Percentiles rank a stretch among this genome's conserved stretches.
These are phyloP conservation scores for Orycteropus afer DNA, from an alignment of 2,113 vertebrate species.

Conservation along the genomic window DNA sequence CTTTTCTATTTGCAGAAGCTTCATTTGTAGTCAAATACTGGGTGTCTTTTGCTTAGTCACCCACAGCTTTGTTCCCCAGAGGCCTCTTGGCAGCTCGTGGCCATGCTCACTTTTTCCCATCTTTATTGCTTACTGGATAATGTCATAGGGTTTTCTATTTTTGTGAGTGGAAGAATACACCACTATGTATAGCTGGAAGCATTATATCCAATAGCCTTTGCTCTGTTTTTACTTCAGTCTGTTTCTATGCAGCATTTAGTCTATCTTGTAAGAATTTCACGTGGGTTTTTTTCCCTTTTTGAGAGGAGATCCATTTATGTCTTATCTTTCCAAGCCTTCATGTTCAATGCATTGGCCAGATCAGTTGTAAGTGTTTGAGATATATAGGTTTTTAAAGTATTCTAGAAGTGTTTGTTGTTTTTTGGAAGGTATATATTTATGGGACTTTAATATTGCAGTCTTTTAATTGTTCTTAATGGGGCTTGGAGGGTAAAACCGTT, in stretches of 20 bases:
- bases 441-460: not conserved
- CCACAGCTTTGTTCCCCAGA: not conserved
- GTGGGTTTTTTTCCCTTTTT: not conserved
- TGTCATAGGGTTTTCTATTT: not conserved
- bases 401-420: not conserved
- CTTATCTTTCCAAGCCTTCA: not conserved
- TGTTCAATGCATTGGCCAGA: slow-evolving; percentile 27
- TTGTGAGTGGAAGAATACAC: not conserved
- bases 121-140: slow-evolving; percentile 19
- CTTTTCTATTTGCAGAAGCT: slow-evolving; percentile 29
- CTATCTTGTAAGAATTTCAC: not conserved
- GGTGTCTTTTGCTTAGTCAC: slow-evolving; percentile 46
- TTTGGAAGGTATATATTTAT: not conserved
- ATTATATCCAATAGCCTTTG: not conserved
- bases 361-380: not conserved
- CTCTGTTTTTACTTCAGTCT: not conserved
- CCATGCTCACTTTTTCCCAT: slow-evolving; percentile 25
- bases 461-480: slow-evolving; percentile 20
- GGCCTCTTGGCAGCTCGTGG: not conserved
- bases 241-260: not conserved
- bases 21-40: slow-evolving; percentile 14
- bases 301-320: not conserved
- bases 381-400: slow-evolving; percentile 29
- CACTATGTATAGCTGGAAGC: slow-evolving; percentile 1
- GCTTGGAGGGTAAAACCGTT: not conserved